Evolutionary conservation across 2,113 vertebrate species (phyloP).

Genomic region (Chunga burmeisteri): DNA sequence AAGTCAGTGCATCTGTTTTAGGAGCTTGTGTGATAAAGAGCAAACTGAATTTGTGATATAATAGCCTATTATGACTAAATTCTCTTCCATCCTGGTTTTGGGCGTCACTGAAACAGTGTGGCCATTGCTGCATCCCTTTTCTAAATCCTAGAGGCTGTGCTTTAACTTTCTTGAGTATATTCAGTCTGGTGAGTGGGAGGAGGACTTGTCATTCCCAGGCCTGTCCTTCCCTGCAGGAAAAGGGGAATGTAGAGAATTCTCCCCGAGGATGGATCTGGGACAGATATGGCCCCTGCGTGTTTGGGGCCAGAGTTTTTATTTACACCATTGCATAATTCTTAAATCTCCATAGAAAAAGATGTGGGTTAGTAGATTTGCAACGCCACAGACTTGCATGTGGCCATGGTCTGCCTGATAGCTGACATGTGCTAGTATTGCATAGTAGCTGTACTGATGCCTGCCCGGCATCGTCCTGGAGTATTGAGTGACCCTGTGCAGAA

Average conservation of each 20-base stretch:
- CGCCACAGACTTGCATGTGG: background rate
- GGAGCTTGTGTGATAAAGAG: background rate
- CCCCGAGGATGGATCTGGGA: background rate
- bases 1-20: background rate
- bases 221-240: background rate
- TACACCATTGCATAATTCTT: constrained; percentile 25
- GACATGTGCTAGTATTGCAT: background rate
- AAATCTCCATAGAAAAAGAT: background rate
- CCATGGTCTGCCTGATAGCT: background rate
- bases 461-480: background rate
- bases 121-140: background rate
- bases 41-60: background rate
- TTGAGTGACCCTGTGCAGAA: background rate
- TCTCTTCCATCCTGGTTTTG: background rate
- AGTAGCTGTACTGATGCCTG: background rate
- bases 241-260: background rate
- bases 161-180: background rate
- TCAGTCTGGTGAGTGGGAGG: background rate
- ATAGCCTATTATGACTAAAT: background rate
- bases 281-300: background rate
- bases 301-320: constrained; percentile 54
- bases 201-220: background rate
- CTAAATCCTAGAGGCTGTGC: background rate
- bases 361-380: background rate
- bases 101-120: background rate